Conservation (phyloP, 2,797 vertebrate species). For the Danio choprae region DNA sequence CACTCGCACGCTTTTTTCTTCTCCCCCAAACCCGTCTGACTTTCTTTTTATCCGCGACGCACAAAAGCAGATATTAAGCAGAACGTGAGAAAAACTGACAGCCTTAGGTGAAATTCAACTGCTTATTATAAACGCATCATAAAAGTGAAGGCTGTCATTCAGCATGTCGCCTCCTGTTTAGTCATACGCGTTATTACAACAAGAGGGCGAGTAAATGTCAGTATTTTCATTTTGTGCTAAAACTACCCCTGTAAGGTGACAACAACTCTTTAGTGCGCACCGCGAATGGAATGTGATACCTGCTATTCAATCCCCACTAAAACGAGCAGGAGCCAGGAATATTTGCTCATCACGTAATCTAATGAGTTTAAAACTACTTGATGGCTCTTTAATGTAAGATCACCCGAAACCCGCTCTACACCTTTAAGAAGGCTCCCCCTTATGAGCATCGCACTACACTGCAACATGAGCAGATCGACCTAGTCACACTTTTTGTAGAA, state of each 20-base stretch:
- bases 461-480: conserved; percentile 52
- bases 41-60: background rate
- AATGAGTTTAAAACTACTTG: conserved; percentile 36
- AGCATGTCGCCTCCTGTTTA: background rate
- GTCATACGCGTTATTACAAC: background rate
- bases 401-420: conserved; percentile 29
- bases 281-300: conserved; percentile 30
- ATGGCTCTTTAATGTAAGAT: conserved; percentile 35
- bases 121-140: background rate
- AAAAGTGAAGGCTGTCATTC: background rate
- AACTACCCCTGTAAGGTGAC: conserved; percentile 12
- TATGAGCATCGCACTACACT: conserved; percentile 47
- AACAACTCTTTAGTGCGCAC: background rate
- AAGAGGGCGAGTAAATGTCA: background rate
- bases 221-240: background rate
- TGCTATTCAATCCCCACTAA: conserved; percentile 19
- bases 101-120: background rate
- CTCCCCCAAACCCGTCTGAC: background rate
- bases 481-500: conserved; percentile 42
- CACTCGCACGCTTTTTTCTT: conserved; percentile 5
- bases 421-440: conserved; percentile 54
- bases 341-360: conserved; percentile 12
- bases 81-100: background rate
- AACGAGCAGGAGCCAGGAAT: background rate
- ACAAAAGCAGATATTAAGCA: background rate